These are phyloP conservation scores for Alcis repandata DNA, from an alignment of 2,888 invertebrate species.

Conservation along the genomic window DNA sequence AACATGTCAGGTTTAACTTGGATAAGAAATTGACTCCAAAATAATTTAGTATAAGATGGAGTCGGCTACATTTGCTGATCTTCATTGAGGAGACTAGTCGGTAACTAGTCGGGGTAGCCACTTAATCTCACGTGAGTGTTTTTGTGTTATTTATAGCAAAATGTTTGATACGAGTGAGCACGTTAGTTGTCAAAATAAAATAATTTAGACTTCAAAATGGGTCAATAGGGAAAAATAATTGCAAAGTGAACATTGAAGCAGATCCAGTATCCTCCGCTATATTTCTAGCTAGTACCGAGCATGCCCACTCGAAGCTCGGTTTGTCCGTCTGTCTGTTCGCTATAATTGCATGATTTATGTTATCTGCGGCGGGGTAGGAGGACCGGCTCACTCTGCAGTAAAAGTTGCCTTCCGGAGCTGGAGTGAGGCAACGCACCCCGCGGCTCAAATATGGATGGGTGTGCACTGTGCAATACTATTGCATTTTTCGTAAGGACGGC, in stretches of 20 bases:
- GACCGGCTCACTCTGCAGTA: slow-evolving; percentile 12
- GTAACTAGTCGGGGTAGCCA: too few species aligned
- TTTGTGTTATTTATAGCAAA: too few species aligned
- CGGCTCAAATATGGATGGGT: neutral
- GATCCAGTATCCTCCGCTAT: neutral
- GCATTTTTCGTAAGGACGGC: too few species aligned
- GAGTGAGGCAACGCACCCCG: neutral
- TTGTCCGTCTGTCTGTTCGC: slow-evolving; percentile 48
- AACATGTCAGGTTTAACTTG: too few species aligned
- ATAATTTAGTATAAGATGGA: too few species aligned
- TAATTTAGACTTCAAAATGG: neutral
- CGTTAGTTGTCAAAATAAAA: too few species aligned
- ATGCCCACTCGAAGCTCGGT: slow-evolving; percentile 10
- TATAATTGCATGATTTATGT: slow-evolving; percentile 55
- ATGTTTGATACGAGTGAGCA: too few species aligned
- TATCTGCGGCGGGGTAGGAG: slow-evolving; percentile 17
- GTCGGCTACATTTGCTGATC: too few species aligned
- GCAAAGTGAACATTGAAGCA: neutral
- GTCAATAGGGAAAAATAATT: neutral
- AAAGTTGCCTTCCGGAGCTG: neutral
- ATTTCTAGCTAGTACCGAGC: neutral
- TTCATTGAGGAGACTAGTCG: too few species aligned
- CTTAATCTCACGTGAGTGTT: too few species aligned
- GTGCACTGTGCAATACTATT: too few species aligned
- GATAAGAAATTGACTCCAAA: too few species aligned